Evolutionary conservation across 2,888 invertebrate species (phyloP).

Genomic region (Nemurella pictetii): DNA sequence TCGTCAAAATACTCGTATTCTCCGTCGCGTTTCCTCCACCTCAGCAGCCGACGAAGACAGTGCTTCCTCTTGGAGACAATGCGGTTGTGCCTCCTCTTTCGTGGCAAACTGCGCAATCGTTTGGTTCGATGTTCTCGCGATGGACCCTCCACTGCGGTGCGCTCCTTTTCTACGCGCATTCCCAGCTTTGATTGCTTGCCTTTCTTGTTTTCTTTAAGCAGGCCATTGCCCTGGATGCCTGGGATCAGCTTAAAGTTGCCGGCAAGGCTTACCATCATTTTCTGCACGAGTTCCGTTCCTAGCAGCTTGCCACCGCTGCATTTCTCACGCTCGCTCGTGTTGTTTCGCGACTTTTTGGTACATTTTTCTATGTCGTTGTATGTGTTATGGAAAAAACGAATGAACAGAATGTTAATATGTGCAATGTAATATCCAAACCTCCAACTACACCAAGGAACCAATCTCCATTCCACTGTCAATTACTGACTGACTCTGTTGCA

Average conservation of each 20-base stretch:
- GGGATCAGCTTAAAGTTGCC: background rate
- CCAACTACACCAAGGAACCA: too few species aligned
- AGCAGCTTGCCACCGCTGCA: background rate
- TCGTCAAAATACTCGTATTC: background rate
- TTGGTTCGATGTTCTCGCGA: background rate
- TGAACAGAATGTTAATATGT: too few species aligned
- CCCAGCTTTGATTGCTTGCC: background rate
- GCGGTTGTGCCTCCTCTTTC: background rate
- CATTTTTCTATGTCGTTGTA: too few species aligned
- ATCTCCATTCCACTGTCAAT: too few species aligned
- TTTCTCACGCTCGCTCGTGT: background rate
- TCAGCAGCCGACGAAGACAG: background rate
- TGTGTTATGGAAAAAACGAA: too few species aligned
- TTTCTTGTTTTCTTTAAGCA: background rate
- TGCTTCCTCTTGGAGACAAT: background rate
- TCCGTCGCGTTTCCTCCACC: background rate
- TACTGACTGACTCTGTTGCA: too few species aligned
- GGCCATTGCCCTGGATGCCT: background rate
- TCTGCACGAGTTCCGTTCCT: background rate
- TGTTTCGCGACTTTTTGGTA: background rate
- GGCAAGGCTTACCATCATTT: background rate
- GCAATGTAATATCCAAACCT: too few species aligned
- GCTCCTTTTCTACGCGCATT: background rate
- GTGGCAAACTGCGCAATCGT: background rate
- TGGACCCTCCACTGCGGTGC: background rate